Base-by-base conservation (phyloP, 2,797 vertebrate genomes). In the Acrossocheilus wenchowensis region DNA sequence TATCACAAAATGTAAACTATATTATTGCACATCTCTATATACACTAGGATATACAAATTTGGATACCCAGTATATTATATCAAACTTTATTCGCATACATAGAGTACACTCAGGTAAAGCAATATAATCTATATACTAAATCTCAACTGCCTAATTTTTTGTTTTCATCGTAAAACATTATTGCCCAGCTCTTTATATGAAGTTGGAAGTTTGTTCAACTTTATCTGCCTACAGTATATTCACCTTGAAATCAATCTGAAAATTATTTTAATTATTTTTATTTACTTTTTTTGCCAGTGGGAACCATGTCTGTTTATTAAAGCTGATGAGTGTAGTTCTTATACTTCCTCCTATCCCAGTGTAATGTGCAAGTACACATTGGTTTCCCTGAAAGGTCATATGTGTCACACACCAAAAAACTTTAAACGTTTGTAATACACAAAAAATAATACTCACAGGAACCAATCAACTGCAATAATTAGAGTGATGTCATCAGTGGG, bases 391-490 rank as follows among this genome's bases (percentile, higher is more conserved):
- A 73, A 73, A 74, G 26, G 12, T 45, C 4, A 26, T 11, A 17
- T 71, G 34, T 71, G 41, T 41, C 12, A 17, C 17, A 39, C 14
- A 71, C 7, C 43, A 73, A 73, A 62, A n/a, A 64, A 45, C 3
- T 39, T 81, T 1, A n/a, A 66, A 50, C 1, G 30, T 57, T 54
- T 30, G 10, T 34, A 69, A 43, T 1, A 84, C 57, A 54, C 26
- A 69, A 54, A 41, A 3, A 62, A 11, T 0, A 19, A 10, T 94
- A 99, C 98, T 98, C 93, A 99, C 98, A 99, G 93, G 91, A 99
- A 98, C 98, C 98, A 99, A 93, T 99, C 98, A 78, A 99, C 98
- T 0, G 98, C 98, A 75, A 99, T 97, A 93, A 99, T 99, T 81
- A 99, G 96, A 0, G 96, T 95, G 94, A 99, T 97, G 93, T 99